phyloP scores from a whole-genome alignment of 2,888 invertebrate species.

The Thecophora atra region DNA sequence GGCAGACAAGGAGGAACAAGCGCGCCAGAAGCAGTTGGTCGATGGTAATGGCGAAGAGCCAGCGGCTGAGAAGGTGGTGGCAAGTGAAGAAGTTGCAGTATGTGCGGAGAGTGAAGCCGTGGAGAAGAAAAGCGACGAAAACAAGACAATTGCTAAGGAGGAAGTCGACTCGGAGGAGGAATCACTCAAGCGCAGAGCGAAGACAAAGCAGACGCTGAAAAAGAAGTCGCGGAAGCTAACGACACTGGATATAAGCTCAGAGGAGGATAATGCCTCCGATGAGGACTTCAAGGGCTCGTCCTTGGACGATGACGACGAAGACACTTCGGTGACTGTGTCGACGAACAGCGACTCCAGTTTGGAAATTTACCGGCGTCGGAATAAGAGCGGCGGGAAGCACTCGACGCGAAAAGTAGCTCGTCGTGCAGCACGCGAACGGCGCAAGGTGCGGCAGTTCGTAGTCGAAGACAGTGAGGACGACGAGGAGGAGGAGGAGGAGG shows the following conservation, averaged over 20 bases:
- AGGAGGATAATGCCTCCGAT: constrained; percentile 82
- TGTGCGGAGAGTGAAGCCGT: constrained; percentile 14
- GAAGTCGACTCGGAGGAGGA: constrained; percentile 64
- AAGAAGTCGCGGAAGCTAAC: constrained; percentile 82
- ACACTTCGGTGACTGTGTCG: constrained; percentile 69
- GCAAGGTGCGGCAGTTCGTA: constrained; percentile 63
- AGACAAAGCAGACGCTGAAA: constrained; percentile 57
- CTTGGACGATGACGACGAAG: constrained; percentile 63
- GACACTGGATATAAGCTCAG: constrained; percentile 82
- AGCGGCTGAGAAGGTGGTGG: constrained; percentile 42
- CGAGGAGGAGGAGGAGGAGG: constrained; percentile 63
- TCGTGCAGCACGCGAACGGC: constrained; percentile 66
- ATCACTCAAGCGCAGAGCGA: constrained; percentile 55
- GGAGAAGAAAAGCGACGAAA: constrained; percentile 50
- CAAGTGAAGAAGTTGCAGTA: constrained; percentile 43
- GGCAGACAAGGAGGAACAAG: constrained; percentile 76
- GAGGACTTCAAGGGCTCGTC: constrained; percentile 89
- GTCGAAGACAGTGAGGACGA: constrained; percentile 70
- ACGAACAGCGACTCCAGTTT: constrained; percentile 70
- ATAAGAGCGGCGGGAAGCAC: constrained; percentile 68
- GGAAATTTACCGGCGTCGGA: constrained; percentile 66
- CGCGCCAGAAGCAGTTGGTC: constrained; percentile 51
- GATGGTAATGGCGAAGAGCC: constrained; percentile 50
- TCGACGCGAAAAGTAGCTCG: constrained; percentile 67
- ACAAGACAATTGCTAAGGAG: constrained; percentile 16